These are phyloP conservation scores for Agrypnia vestita DNA, from an alignment of 1,140 invertebrate genomes.

Conservation along the genomic window DNA sequence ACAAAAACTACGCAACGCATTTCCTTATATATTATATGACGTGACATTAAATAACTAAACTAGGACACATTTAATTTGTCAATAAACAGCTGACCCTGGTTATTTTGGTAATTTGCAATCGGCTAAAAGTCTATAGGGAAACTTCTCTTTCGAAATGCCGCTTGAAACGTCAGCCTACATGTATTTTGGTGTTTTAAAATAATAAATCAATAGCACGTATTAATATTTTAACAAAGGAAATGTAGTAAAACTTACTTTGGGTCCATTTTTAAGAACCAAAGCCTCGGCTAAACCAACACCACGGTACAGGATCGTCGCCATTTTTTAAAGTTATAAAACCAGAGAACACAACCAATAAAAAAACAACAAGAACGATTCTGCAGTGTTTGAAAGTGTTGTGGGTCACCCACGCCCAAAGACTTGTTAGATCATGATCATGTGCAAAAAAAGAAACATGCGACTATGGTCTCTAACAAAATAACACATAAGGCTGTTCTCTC, in stretches of 20 bases:
- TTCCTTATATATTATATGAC: background rate
- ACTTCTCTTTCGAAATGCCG: background rate
- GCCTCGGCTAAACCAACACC: constrained; percentile 77
- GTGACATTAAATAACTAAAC: constrained; percentile 28
- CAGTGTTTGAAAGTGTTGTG: background rate
- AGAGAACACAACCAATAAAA: constrained; percentile 12
- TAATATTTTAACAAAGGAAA: constrained; percentile 6
- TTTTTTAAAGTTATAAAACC: constrained; percentile 67
- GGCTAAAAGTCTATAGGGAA: background rate
- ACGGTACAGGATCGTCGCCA: constrained; percentile 81
- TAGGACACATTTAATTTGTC: constrained; percentile 43
- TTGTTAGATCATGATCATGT: background rate
- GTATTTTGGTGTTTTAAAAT: background rate
- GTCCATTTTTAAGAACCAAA: constrained; percentile 75
- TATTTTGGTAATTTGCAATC: constrained; percentile 45
- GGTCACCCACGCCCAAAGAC: background rate
- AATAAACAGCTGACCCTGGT: constrained; percentile 59
- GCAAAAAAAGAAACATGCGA: too few relatives aligned
- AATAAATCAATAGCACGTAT: background rate
- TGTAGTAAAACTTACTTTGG: constrained; percentile 74
- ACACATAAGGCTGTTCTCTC: too few relatives aligned
- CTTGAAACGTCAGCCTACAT: background rate
- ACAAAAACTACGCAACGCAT: background rate
- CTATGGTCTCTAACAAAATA: too few relatives aligned
- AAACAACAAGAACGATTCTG: background rate